Evolutionary conservation across 2,888 invertebrate species (phyloP), one percentile per base, ranked within the genome.

Genomic region (Erebia ligea): DNA sequence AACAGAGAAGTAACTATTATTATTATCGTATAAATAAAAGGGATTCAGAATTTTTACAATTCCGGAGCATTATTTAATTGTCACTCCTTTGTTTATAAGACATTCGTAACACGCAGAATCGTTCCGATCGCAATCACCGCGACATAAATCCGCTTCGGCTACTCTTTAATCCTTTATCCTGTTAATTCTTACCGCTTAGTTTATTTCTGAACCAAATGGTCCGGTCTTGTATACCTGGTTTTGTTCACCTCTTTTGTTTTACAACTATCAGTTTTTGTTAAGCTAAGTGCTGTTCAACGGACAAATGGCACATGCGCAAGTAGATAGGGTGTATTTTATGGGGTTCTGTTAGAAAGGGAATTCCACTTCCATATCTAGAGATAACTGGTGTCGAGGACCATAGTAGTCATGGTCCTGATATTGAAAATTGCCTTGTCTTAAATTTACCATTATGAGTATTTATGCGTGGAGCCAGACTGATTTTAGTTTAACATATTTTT

Each of bases 181-280:
- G 92, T 92, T 93, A 90, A 92, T 92, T 92, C 92, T 90, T 92
- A 90, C 92, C 91, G 92, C 92, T 93, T 92, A 91, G 92, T 92
- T 92, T 92, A 92, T 92, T 90, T 89, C 87, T 88, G 86, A 84
- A 85, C 89, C 86, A 85, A 90, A 90, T 88, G 90, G 89, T 82
- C 86, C 85, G 89, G 86, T 89, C 92, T 90, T 91, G 91, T 90
- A n/a, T n/a, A 89, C 84, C 82, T 73, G 79, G 82, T 88, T 86
- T 90, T 89, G 88, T 90, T 89, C 84, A 80, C 82, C 89, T 87
- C 86, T 89, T 92, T 92, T 88, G 90, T 89, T 88, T 88, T 86
- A 92, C 92, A 92, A 91, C 91, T 91, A 91, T 92, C 92, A 89
- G 91, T 92, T 92, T 92, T 91, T 91, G 91, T 91, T 91, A 90